Evolutionary conservation across 1,140 invertebrate genomes (phyloP).

Genomic region (Camponotus floridanus): DNA sequence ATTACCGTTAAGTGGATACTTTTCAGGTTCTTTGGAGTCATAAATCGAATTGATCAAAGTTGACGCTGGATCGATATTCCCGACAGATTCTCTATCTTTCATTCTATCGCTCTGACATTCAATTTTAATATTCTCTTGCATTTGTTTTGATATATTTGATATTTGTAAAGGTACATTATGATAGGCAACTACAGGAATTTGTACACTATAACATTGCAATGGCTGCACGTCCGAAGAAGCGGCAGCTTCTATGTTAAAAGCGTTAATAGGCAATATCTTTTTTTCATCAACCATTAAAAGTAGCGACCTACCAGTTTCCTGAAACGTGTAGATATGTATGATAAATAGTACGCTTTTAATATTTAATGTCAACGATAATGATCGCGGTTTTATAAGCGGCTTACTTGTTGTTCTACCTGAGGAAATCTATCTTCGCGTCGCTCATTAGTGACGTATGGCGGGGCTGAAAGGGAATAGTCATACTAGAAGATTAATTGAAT

Average conservation of each 20-base stretch:
- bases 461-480: constrained; percentile 6
- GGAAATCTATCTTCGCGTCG: not conserved
- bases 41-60: not conserved
- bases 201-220: constrained; percentile 72
- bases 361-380: not conserved
- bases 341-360: not conserved
- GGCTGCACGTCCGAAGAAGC: constrained; percentile 28
- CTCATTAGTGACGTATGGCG: not conserved
- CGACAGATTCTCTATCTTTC: not conserved
- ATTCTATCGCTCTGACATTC: not conserved
- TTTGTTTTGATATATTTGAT: constrained; percentile 19
- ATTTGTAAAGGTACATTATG: constrained; percentile 71
- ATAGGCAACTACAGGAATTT: constrained; percentile 70
- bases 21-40: not conserved
- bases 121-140: not conserved
- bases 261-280: constrained; percentile 53
- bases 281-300: constrained; percentile 68
- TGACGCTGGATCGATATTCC: not conserved
- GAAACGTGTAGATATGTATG: constrained; percentile 34
- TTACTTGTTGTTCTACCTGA: constrained; percentile 29
- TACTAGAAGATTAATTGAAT: not conserved
- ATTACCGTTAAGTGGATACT: not conserved
- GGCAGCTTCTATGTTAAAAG: constrained; percentile 58
- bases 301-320: constrained; percentile 65
- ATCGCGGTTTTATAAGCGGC: not conserved